These are phyloP conservation scores for Lordiphosa fenestrarum DNA, from an alignment of 2,888 invertebrate genomes.

Conservation along the genomic window DNA sequence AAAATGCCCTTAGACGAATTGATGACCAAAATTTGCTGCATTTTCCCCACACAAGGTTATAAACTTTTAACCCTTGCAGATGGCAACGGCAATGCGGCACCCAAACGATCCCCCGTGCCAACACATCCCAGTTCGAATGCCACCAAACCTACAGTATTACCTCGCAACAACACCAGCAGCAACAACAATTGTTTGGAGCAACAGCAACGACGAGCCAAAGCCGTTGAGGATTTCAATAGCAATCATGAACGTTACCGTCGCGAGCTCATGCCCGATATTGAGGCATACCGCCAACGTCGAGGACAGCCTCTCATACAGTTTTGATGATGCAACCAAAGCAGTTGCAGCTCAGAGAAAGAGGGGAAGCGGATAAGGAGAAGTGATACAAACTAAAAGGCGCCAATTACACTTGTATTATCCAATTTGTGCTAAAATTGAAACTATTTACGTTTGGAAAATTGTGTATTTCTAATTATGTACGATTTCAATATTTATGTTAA, in stretches of 20 bases:
- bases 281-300: constrained; percentile 64
- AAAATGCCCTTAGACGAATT: constrained; percentile 43
- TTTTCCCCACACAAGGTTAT: constrained; percentile 53
- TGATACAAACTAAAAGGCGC: constrained; percentile 2
- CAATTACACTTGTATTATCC: constrained; percentile 3
- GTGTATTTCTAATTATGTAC: too few relatives aligned
- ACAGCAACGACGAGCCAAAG: constrained; percentile 28
- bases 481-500: too few relatives aligned
- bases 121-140: constrained; percentile 37
- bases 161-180: constrained; percentile 31
- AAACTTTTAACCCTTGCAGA: constrained; percentile 58
- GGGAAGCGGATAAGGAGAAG: background rate
- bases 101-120: too few relatives aligned
- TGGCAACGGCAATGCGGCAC: constrained; percentile 34
- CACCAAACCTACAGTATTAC: constrained; percentile 41
- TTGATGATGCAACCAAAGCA: constrained; percentile 43
- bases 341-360: background rate
- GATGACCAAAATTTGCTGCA: constrained; percentile 37
- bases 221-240: constrained; percentile 53
- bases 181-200: constrained; percentile 32
- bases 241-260: constrained; percentile 73
- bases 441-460: background rate
- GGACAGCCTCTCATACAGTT: constrained; percentile 77
- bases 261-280: constrained; percentile 72
- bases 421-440: background rate